Evolutionary conservation across 92 coral and sea anemone genomes (phyloP), one percentile per base, ranked within the genome.

Genomic region (Epizoanthus ramosus): DNA sequence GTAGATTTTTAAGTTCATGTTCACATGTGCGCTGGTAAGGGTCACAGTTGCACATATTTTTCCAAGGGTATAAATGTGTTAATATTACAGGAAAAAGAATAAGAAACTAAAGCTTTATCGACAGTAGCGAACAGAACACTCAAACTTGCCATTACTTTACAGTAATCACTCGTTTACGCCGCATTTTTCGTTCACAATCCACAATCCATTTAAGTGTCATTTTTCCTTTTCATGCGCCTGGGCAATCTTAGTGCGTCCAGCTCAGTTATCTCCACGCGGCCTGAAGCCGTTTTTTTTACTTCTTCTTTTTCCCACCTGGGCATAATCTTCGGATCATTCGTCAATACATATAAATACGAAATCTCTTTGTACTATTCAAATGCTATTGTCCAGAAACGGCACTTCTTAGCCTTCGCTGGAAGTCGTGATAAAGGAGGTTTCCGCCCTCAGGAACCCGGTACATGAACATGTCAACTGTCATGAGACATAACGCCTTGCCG

Each of bases 401-500:
- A 21, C 89, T 85, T 69, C 98, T 84, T 43, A 97, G 87, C 41
- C 99, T 77, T 24, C 97, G 82, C 83, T 97, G 99, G 83, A 97
- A 97, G 89, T 97, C 99, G 71, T 92, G 98, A 68, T 94, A 97
- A 7, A 97, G 85, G 21, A 97, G 87, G 60, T 89, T 90, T 14
- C 99, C 99, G 14, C 99, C 99, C 35, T 92, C 92, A 6, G 99
- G 99, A 13, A 97, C 99, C 50, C 99, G 75, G 89, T 94, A 97
- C 75, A 97, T 72, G 63, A 97, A 97, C 99, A 97, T 97, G 88
- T 97, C 99, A 64, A 94, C 80, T 5, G 99, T 97, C 99, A 97
- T 97, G 10, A 97, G 93, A 73, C 99, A 97, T 57, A 97, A 75
- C 13, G 98, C 99, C 81, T 97, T 97, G 87, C 99, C 99, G 84